Conservation (phyloP, 2,113 vertebrate species). For the Dermatemys mawii region DNA sequence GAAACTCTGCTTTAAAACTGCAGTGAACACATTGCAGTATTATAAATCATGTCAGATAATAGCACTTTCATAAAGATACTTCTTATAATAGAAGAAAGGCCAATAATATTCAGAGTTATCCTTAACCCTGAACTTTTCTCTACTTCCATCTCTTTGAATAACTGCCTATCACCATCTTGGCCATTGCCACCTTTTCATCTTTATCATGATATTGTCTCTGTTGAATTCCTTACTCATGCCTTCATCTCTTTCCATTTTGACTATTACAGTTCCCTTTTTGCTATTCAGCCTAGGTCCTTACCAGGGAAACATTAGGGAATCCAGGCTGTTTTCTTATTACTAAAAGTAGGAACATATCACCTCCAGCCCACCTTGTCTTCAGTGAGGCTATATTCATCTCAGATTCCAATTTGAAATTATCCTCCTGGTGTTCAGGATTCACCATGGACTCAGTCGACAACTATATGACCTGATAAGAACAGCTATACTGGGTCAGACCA, state of each 20-base stretch:
- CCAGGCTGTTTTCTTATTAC: not conserved
- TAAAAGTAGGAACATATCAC: not conserved
- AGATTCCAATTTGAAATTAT: constrained; percentile 21
- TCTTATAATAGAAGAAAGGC: not conserved
- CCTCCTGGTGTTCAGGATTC: not conserved
- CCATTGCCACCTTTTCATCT: not conserved
- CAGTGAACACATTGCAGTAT: not conserved
- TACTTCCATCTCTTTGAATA: not conserved
- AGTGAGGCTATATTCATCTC: not conserved
- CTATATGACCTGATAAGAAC: not conserved
- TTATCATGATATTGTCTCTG: not conserved
- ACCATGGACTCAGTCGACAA: not conserved
- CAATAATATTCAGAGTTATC: not conserved
- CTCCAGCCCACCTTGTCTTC: not conserved
- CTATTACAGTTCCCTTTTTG: not conserved
- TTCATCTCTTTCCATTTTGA: not conserved
- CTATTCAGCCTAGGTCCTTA: not conserved
- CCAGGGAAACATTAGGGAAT: not conserved
- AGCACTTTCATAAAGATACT: not conserved
- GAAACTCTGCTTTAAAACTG: constrained; percentile 42
- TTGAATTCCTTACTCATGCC: not conserved
- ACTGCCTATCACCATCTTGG: not conserved
- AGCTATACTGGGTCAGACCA: not conserved
- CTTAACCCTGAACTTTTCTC: not conserved
- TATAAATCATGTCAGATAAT: constrained; percentile 26